A percentile compares a stretch with the other conserved stretches of the same genome.
phyloP scores from a whole-genome alignment of 2,113 vertebrate species.

The Zeus faber region DNA sequence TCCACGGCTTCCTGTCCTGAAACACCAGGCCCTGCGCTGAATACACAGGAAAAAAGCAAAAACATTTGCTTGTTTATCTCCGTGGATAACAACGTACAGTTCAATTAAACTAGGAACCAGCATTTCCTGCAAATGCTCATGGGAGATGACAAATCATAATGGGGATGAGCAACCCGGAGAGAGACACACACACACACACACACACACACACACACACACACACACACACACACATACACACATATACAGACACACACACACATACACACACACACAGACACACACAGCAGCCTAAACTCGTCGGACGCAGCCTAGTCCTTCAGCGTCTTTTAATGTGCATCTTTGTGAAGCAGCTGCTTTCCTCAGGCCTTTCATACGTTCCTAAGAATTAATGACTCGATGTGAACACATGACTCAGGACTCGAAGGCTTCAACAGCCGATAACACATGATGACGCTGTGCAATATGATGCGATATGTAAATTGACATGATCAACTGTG shows the following conservation, averaged over 20 bases:
- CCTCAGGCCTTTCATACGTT: too few relatives aligned
- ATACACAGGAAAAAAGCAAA: neutral
- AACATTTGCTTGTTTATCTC: neutral
- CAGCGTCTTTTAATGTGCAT: too few relatives aligned
- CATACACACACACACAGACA: neutral
- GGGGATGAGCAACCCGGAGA: neutral
- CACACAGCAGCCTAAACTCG: conserved; percentile 1
- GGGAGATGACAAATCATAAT: conserved; percentile 3
- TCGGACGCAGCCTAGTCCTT: too few relatives aligned
- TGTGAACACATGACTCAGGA: too few relatives aligned
- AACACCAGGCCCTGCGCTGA: too few relatives aligned
- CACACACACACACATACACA: conserved; percentile 5
- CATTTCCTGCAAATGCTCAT: conserved; percentile 1
- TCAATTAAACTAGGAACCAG: too few relatives aligned
- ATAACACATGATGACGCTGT: too few relatives aligned
- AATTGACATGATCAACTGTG: too few relatives aligned
- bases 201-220: neutral
- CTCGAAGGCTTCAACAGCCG: too few relatives aligned
- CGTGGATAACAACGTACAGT: neutral
- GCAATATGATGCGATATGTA: too few relatives aligned
- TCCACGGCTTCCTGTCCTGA: neutral
- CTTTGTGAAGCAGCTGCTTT: too few relatives aligned
- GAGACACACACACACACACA: neutral
- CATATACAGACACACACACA: neutral
- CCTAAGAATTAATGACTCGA: too few relatives aligned